Evolutionary conservation across 2,113 vertebrate genomes (phyloP).

Genomic region (Myodes glareolus): DNA sequence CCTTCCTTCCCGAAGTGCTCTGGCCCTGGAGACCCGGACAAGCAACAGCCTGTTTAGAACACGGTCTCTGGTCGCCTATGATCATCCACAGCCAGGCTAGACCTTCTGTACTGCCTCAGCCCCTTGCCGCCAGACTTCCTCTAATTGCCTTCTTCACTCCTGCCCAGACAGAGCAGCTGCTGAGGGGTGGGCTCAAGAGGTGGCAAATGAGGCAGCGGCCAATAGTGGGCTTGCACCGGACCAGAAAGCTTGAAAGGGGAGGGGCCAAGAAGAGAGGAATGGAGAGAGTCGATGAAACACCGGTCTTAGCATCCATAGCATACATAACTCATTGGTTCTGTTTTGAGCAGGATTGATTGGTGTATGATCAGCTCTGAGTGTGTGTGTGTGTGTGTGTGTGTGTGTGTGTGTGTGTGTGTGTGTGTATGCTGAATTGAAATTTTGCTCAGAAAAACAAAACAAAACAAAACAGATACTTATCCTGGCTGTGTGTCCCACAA

Average conservation of each 20-base stretch:
- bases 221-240: neutral
- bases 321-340: neutral
- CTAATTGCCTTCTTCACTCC: neutral
- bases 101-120: neutral
- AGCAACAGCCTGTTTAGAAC: neutral
- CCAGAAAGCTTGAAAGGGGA: neutral
- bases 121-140: neutral
- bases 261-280: neutral
- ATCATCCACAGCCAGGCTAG: neutral
- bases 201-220: constrained; percentile 28
- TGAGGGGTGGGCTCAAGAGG: neutral
- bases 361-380: neutral
- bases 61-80: neutral
- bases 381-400: neutral
- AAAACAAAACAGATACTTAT: neutral
- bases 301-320: neutral
- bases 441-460: neutral
- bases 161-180: constrained; percentile 56
- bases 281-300: neutral
- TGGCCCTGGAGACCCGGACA: neutral
- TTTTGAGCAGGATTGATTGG: neutral
- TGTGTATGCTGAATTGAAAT: neutral
- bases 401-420: neutral
- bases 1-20: neutral
- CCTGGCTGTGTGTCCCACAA: neutral